These are phyloP conservation scores for Neogale vison DNA, from an alignment of 2,113 vertebrate species.

Conservation along the genomic window DNA sequence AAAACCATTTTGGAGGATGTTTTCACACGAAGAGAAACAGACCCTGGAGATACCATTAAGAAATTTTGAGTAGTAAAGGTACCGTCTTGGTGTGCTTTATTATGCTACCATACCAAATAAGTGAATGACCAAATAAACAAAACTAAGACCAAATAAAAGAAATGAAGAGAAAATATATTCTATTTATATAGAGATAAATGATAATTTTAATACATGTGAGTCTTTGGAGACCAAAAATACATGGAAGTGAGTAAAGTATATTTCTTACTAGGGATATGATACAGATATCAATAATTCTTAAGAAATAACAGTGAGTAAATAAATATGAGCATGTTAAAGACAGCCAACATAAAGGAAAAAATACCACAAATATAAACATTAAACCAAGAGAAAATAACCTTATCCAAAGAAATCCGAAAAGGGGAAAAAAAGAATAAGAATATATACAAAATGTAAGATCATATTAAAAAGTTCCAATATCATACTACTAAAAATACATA, in stretches of 20 bases:
- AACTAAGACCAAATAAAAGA: background rate
- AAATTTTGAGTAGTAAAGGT: background rate
- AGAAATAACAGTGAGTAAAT: background rate
- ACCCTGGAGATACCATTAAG: background rate
- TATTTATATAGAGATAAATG: background rate
- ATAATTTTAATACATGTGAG: background rate
- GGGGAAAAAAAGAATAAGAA: background rate
- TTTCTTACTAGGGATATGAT: background rate
- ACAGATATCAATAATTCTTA: background rate
- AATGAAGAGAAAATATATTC: background rate
- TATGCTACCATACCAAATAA: background rate
- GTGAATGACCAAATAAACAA: background rate
- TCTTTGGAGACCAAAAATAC: background rate
- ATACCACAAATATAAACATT: background rate
- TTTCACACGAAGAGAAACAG: background rate
- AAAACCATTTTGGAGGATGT: background rate
- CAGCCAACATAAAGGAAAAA: background rate
- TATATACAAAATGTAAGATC: background rate
- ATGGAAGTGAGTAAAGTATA: background rate
- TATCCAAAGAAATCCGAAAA: background rate
- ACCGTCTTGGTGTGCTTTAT: background rate
- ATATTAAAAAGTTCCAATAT: background rate
- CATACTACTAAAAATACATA: background rate
- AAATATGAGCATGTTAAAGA: background rate
- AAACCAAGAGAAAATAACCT: background rate